Evolutionary conservation across 2,113 vertebrate genomes (phyloP), one percentile per base, ranked within the genome.

Genomic region (Oryzias melastigma): DNA sequence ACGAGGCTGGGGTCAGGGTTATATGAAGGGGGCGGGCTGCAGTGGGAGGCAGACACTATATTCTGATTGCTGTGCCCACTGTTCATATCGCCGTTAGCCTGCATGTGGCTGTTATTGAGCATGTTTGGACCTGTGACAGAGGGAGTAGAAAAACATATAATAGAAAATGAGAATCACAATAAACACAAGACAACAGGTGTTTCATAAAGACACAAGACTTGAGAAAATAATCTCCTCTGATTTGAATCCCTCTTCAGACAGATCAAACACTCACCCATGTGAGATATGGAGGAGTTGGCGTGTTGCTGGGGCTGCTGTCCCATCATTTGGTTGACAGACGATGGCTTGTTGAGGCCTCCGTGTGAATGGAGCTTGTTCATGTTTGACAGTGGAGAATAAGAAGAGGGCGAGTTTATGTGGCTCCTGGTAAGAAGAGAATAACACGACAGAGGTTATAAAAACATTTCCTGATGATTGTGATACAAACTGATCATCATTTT

Each of bases 1-100:
- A 98, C 91, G 0, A 98, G 95, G 92, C 94, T 94, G 90, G 97
- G 95, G 86, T 99, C 97, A 0, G 97, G 95, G 56, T 94, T 97
- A 92, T 99, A 99, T 48, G 95, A 93, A 4, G 97, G 97, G 8
- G 97, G 96, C 0, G 96, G 95, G 20, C 93, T 96, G 90, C 95
- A 99, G 86, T 99, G 97, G 0, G 97, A 94, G 18, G 96, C 93
- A 0, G 95, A 94, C 75, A 95, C 92, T 94, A 98, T 91, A 58
- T 95, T 79, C 90, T 99, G 97, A 18, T 93, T 91, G 0, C 92
- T 63, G 79, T 97, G 97, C 43, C 90, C 91, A 2, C 96, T 93
- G 0, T 94, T 98, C 91, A 99, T 93, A 17, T 99, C 96, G 0
- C 97, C 92, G 0, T 95, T 96, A 68, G 91, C 62, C 12, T 95